Conservation (phyloP, 37 sponge, comb jelly and placozoan genomes). For the Beroe forskalii region DNA sequence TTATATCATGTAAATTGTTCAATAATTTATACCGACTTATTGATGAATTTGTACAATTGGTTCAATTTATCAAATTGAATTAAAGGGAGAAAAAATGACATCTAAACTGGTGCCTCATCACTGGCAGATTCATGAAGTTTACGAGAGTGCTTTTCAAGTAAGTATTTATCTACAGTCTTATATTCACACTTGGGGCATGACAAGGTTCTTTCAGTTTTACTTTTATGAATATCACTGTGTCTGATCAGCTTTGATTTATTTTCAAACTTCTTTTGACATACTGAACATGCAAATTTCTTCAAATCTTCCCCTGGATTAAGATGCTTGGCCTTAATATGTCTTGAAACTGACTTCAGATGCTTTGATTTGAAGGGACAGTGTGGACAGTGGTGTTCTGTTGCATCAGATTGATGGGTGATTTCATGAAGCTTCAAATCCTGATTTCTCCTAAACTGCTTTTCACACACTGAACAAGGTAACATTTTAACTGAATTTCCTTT, state of each 20-base stretch:
- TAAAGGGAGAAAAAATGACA: no score
- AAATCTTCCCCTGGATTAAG: neutral
- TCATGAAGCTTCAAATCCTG: neutral
- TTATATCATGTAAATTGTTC: no score
- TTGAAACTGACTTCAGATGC: neutral
- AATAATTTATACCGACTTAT: no score
- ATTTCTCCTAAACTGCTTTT: neutral
- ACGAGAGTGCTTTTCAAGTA: neutral
- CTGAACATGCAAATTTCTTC: neutral
- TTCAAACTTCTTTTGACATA: neutral
- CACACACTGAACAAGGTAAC: neutral
- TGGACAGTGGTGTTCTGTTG: neutral
- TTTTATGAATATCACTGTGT: neutral
- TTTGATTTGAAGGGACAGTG: neutral
- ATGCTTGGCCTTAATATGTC: neutral
- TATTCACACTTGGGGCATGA: neutral
- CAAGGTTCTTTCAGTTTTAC: neutral
- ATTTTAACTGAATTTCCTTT: neutral
- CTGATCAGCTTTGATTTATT: neutral
- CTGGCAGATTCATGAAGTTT: no score
- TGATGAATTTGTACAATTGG: no score
- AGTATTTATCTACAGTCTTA: neutral
- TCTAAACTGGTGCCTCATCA: no score
- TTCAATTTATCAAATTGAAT: no score
- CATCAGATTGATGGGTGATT: neutral